Evolutionary conservation across 2,113 vertebrate species (phyloP).

Genomic region (Lophotis ruficrista): DNA sequence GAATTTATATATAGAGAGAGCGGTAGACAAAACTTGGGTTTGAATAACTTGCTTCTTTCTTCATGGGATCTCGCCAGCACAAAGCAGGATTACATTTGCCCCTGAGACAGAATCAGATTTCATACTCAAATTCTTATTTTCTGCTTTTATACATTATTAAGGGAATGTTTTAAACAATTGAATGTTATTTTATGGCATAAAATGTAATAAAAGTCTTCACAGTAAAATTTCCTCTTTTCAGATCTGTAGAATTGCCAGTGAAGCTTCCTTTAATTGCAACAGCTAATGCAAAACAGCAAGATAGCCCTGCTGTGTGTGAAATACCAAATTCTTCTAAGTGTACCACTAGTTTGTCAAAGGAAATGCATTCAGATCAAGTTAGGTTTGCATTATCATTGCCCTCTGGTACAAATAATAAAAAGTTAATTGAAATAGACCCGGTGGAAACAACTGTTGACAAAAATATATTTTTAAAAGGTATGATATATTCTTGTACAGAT

Average conservation of each 20-base stretch:
- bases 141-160: background rate
- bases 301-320: background rate
- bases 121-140: background rate
- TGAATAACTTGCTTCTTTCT: background rate
- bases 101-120: background rate
- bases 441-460: background rate
- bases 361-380: background rate
- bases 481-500: background rate
- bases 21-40: background rate
- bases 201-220: background rate
- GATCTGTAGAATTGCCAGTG: background rate
- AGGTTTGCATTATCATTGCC: background rate
- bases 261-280: conserved; percentile 43
- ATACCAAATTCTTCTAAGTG: background rate
- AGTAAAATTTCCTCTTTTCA: conserved; percentile 1
- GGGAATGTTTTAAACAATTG: background rate
- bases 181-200: background rate
- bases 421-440: conserved; percentile 4
- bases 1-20: background rate
- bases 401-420: conserved; percentile 39
- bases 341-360: background rate
- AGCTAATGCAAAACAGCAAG: conserved; percentile 20
- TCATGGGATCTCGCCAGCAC: background rate
- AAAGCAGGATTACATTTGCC: background rate
- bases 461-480: conserved; percentile 58